These are phyloP conservation scores for Spheniscus humboldti DNA, from an alignment of 2,797 vertebrate genomes.

Conservation along the genomic window DNA sequence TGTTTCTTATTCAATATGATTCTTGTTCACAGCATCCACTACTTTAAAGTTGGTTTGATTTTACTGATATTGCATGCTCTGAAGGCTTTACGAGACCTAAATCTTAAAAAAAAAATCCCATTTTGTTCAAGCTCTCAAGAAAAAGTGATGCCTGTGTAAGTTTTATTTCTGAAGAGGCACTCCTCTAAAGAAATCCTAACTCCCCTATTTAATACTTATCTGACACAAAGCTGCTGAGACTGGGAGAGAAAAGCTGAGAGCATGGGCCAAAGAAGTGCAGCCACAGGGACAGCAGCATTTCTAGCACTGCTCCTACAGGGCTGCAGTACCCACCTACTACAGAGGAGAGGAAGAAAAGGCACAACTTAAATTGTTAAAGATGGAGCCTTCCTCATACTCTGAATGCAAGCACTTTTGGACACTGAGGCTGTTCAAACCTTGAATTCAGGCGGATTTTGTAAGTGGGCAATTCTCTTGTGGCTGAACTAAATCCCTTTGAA, in stretches of 20 bases:
- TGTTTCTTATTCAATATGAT: neutral
- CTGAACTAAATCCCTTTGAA: neutral
- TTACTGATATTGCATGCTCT: rapidly evolving
- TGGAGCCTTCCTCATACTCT: neutral
- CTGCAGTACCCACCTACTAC: neutral
- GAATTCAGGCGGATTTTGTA: neutral
- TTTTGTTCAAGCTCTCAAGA: neutral
- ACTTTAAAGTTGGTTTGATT: neutral
- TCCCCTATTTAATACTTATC: neutral
- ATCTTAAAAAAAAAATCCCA: neutral
- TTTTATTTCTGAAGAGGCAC: neutral
- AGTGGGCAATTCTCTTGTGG: neutral
- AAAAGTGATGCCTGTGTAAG: rapidly evolving
- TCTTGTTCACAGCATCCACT: neutral
- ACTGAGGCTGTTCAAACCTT: neutral
- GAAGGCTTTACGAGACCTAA: neutral
- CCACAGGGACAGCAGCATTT: neutral
- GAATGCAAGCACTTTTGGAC: neutral
- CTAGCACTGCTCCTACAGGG: neutral
- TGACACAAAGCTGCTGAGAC: neutral
- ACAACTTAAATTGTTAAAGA: neutral
- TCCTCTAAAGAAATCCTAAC: neutral
- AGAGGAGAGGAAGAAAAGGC: neutral
- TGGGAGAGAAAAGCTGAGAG: neutral
- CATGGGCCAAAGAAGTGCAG: neutral